Evolutionary conservation across 2,888 invertebrate genomes (phyloP).

Genomic region (Phyllotreta striolata): DNA sequence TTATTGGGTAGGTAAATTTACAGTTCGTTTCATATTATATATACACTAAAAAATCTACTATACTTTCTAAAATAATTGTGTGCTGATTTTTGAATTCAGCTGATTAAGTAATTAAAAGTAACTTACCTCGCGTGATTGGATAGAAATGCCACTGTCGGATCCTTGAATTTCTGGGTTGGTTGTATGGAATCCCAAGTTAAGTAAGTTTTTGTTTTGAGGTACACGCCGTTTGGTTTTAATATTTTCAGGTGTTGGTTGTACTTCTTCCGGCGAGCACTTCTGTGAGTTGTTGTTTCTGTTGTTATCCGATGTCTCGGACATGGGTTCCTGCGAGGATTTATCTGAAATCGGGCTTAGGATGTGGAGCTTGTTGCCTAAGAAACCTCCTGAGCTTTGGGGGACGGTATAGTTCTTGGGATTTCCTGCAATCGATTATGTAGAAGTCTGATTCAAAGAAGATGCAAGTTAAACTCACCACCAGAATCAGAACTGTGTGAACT

Average conservation of each 20-base stretch:
- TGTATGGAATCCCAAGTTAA: conserved; percentile 72
- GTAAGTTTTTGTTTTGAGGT: conserved; percentile 79
- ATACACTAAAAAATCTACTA: too few relatives aligned
- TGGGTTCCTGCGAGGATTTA: conserved; percentile 88
- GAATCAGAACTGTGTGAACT: conserved; percentile 89
- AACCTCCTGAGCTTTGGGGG: conserved; percentile 57
- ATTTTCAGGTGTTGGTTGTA: conserved; percentile 60
- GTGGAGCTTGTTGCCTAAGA: conserved; percentile 75
- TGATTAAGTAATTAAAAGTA: background rate
- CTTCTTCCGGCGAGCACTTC: conserved; percentile 78
- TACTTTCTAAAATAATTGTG: too few relatives aligned
- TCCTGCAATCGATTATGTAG: conserved; percentile 24
- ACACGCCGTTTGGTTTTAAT: conserved; percentile 71
- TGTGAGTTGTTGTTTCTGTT: conserved; percentile 81
- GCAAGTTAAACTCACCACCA: conserved; percentile 63
- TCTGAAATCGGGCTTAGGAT: conserved; percentile 90
- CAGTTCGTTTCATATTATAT: too few relatives aligned
- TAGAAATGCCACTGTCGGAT: conserved; percentile 88
- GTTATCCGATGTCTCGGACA: conserved; percentile 83
- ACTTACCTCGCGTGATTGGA: conserved; percentile 80
- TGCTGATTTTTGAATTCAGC: background rate
- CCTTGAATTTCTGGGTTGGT: conserved; percentile 82
- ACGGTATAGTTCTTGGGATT: conserved; percentile 38
- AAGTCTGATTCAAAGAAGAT: background rate
- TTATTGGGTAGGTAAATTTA: background rate